Evolutionary conservation across 2,113 vertebrate genomes (phyloP), one percentile per base, ranked within the genome.

Genomic region (Calyptommatus sinebrachiatus): DNA sequence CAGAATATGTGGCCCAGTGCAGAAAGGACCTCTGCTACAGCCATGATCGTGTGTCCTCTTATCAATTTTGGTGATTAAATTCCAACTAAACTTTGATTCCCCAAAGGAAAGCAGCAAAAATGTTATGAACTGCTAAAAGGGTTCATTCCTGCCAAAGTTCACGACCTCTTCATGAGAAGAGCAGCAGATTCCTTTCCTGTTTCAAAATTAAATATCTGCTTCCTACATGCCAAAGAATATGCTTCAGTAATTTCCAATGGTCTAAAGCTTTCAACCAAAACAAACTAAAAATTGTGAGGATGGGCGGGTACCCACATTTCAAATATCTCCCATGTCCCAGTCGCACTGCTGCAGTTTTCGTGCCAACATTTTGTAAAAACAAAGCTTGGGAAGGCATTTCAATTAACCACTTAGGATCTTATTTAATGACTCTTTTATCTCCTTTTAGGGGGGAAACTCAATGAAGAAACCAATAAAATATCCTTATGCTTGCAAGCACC

Each of bases 181-280:
- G 85, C 89, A 88, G 83, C 83, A 87, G 85, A 91, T 88, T 88
- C 83, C 82, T 88, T 78, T 88, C 89, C 83, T 84, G 68, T 81
- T 90, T 92, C 78, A 86, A 92, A 92, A 92, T 84, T 83, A 92
- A 94, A 92, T 73, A 82, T 79, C 83, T 79, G 85, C 63, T 81
- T 71, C 71, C 90, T 83, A 77, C 45, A 77, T 90, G 89, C 91
- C 91, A 93, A 91, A 85, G 88, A 90, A 82, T 92, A 90, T 83
- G 73, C 91, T 94, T 91, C 90, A 88, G 91, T 90, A 89, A 92
- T 90, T 84, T 88, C 71, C 84, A 78, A 85, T 85, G 87, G 75
- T 90, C 82, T 80, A 71, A 46, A 81, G 72, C 84, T 92, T 84
- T 88, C 84, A 87, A 74, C 35, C 11, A 41, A 26, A 69, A 67